Conservation (phyloP, 2,113 vertebrate genomes). For the Saccopteryx leptura region DNA sequence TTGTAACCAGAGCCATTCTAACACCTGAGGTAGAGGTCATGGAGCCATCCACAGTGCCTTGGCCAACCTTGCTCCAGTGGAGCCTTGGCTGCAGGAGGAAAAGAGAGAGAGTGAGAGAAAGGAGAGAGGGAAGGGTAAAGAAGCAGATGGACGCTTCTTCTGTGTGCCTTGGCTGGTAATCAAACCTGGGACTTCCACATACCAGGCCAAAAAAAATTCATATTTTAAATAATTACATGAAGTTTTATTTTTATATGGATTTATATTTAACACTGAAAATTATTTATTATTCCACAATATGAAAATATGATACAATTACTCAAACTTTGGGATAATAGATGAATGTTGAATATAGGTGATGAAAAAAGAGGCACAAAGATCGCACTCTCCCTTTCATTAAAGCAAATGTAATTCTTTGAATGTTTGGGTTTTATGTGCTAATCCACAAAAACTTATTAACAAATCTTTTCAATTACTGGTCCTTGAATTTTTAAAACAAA, state of each 20-base stretch:
- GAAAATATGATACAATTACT: not conserved
- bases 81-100: too few relatives aligned
- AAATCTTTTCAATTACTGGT: not conserved
- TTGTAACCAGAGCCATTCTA: too few relatives aligned
- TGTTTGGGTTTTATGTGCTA: not conserved
- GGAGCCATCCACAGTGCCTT: too few relatives aligned
- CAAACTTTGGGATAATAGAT: not conserved
- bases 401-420: not conserved
- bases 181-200: too few relatives aligned
- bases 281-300: not conserved
- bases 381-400: not conserved
- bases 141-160: too few relatives aligned
- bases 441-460: not conserved
- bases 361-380: not conserved
- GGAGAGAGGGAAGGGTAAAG: too few relatives aligned
- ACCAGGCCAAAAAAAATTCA: not conserved
- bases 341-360: rapidly evolving
- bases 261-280: not conserved
- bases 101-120: too few relatives aligned
- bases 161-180: too few relatives aligned
- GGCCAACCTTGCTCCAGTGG: too few relatives aligned
- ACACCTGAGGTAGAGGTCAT: too few relatives aligned
- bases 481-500: conserved; percentile 34
- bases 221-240: conserved; percentile 1
- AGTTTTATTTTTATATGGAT: not conserved